phyloP scores from a whole-genome alignment of 2,888 invertebrate species.

The Sialis fuliginosa region DNA sequence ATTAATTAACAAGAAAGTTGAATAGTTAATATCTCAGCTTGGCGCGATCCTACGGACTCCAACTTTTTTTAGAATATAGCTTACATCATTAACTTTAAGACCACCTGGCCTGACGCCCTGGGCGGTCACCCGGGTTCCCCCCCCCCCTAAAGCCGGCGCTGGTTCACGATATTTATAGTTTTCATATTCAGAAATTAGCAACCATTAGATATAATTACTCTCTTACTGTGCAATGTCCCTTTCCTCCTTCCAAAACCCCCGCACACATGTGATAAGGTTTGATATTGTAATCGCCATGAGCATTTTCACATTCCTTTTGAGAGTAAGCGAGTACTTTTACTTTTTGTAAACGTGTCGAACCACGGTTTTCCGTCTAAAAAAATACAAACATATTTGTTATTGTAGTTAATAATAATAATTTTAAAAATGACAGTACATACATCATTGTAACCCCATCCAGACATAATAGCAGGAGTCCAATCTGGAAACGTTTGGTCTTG shows the following conservation, averaged over 20 bases:
- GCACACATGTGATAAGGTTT: conserved; percentile 23
- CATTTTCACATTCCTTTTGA: conserved; percentile 19
- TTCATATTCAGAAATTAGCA: too few species aligned
- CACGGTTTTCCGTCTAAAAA: conserved; percentile 19
- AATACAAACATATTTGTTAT: not conserved
- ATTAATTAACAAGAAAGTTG: too few species aligned
- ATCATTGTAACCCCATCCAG: conserved; percentile 21
- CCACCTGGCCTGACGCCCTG: too few species aligned
- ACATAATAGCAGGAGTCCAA: conserved; percentile 14
- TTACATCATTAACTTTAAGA: too few species aligned
- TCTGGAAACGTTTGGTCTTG: conserved; percentile 5
- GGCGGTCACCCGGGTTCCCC: too few species aligned
- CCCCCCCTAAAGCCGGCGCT: too few species aligned
- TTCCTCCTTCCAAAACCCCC: conserved; percentile 23
- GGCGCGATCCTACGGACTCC: too few species aligned
- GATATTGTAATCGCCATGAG: conserved; percentile 15
- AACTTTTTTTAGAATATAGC: too few species aligned
- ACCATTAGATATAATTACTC: too few species aligned
- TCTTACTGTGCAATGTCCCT: conserved; percentile 16
- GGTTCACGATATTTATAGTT: too few species aligned
- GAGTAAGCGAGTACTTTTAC: conserved; percentile 20
- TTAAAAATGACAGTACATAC: not conserved
- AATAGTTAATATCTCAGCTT: too few species aligned
- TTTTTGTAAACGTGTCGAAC: conserved; percentile 20
- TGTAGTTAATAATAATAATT: not conserved